These are phyloP conservation scores for Crypturellus undulatus DNA, from an alignment of 2,113 vertebrate genomes.

Conservation along the genomic window DNA sequence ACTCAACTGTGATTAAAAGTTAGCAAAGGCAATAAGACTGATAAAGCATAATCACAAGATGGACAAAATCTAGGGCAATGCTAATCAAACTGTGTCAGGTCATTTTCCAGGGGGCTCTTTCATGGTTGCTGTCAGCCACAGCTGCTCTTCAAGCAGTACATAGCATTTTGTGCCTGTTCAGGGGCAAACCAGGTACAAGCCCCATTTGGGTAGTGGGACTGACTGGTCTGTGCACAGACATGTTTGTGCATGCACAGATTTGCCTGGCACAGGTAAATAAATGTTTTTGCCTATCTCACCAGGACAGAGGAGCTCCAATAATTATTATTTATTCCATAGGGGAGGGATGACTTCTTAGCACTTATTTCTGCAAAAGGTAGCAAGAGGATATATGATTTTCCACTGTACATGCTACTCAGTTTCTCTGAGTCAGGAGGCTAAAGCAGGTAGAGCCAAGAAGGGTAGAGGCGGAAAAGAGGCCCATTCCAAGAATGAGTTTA, in stretches of 20 bases:
- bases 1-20: conserved; percentile 32
- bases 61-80: neutral
- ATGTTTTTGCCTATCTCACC: neutral
- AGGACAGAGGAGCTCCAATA: neutral
- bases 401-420: neutral
- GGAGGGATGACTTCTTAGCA: neutral
- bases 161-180: neutral
- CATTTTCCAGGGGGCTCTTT: neutral
- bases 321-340: neutral
- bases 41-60: neutral
- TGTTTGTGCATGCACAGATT: neutral
- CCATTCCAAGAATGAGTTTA: neutral
- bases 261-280: neutral
- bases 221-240: neutral
- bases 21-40: neutral
- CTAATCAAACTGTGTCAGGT: neutral
- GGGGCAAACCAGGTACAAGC: neutral
- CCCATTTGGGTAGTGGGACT: neutral
- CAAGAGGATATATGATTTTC: neutral
- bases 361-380: neutral
- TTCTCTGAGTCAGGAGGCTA: neutral
- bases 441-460: neutral
- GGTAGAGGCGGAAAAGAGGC: neutral
- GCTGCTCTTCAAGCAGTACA: neutral
- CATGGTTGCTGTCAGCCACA: neutral